These are phyloP conservation scores for Pelodytes ibericus DNA, from an alignment of 2,797 vertebrate genomes.

Conservation along the genomic window DNA sequence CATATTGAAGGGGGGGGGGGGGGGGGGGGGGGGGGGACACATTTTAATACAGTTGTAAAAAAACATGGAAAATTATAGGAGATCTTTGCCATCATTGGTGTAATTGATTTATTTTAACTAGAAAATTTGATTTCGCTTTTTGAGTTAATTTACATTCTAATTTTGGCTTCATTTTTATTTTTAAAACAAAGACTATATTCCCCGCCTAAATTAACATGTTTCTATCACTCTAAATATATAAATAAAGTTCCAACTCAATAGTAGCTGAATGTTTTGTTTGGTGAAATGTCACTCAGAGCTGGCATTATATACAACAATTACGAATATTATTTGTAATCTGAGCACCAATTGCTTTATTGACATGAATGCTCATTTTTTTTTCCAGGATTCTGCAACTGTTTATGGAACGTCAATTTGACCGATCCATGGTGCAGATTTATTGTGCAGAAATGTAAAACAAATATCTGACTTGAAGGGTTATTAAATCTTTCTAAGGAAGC, in stretches of 20 bases:
- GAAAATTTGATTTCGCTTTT: too few species aligned
- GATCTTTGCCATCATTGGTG: slow-evolving; percentile 9
- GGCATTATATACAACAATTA: too few species aligned
- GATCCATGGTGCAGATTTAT: not conserved
- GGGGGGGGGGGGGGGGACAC: slow-evolving; percentile 57
- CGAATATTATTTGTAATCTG: too few species aligned
- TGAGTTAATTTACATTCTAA: too few species aligned
- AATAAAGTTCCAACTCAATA: too few species aligned
- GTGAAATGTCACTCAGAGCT: too few species aligned
- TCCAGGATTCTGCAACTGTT: not conserved
- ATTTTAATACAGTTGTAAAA: slow-evolving; percentile 69
- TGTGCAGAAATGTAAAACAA: not conserved
- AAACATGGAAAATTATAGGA: slow-evolving; percentile 65
- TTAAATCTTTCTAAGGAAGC: slow-evolving; percentile 1
- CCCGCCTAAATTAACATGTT: too few species aligned
- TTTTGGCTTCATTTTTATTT: too few species aligned
- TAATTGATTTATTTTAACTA: too few species aligned
- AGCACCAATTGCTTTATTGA: not conserved
- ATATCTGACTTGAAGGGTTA: not conserved
- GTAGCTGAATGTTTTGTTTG: too few species aligned
- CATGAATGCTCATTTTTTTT: not conserved
- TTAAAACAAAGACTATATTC: too few species aligned
- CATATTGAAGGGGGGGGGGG: slow-evolving; percentile 61
- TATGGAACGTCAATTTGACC: not conserved
- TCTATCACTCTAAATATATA: too few species aligned